These are phyloP conservation scores for Sinocyclocheilus rhinocerous DNA, from an alignment of 2,113 vertebrate genomes.

Conservation along the genomic window DNA sequence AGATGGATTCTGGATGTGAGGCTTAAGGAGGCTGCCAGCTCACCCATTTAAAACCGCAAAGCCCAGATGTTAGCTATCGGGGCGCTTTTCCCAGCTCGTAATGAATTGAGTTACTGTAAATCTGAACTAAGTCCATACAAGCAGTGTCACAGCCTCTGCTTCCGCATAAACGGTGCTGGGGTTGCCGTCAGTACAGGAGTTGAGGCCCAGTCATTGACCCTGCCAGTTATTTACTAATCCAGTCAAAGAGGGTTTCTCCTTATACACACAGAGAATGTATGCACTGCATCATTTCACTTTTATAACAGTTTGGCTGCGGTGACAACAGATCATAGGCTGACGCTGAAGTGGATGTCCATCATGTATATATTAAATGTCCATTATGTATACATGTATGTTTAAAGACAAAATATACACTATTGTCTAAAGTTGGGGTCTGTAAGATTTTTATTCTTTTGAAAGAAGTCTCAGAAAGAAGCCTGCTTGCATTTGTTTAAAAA, in stretches of 20 bases:
- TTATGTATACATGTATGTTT: neutral
- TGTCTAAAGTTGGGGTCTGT: neutral
- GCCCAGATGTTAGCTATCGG: slow-evolving; percentile 78
- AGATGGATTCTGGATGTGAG: slow-evolving; percentile 62
- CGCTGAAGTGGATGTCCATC: neutral
- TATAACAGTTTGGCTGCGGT: neutral
- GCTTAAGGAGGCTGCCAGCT: slow-evolving; percentile 68
- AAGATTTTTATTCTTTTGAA: neutral
- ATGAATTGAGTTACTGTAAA: slow-evolving; percentile 78
- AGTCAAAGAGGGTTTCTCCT: slow-evolving; percentile 36
- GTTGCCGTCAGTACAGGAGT: slow-evolving; percentile 64
- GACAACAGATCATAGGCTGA: neutral
- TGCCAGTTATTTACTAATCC: slow-evolving; percentile 64
- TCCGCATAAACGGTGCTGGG: slow-evolving; percentile 55
- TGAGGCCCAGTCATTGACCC: slow-evolving; percentile 67
- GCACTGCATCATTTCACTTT: slow-evolving; percentile 12
- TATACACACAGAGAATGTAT: slow-evolving; percentile 28
- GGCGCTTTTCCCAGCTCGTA: slow-evolving; percentile 67
- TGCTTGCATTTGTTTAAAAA: neutral
- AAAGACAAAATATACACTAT: neutral
- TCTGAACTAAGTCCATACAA: slow-evolving; percentile 71
- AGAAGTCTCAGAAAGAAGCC: neutral
- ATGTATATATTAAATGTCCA: slow-evolving; percentile 13
- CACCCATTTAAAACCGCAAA: slow-evolving; percentile 63
- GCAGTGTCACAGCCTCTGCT: slow-evolving; percentile 65